These are phyloP conservation scores for Candoia aspera DNA, from an alignment of 2,113 vertebrate species.

Conservation along the genomic window DNA sequence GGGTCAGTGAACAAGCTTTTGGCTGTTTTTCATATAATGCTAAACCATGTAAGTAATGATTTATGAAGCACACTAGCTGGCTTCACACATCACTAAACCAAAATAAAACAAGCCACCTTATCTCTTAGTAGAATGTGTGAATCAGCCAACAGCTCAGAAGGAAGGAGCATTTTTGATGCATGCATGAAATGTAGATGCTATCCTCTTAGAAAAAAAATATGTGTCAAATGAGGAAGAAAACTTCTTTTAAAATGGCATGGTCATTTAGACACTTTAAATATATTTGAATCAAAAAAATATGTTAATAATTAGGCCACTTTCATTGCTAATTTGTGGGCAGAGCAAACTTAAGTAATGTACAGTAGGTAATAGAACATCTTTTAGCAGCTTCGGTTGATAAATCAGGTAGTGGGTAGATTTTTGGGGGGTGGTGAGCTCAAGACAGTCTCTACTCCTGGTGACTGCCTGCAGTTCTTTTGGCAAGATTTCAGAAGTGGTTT, in stretches of 20 bases:
- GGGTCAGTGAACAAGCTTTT: background rate
- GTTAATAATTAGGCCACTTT: too few relatives aligned
- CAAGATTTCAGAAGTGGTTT: background rate
- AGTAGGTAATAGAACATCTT: background rate
- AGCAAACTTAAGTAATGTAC: background rate
- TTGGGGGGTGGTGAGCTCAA: background rate
- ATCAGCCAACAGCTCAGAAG: background rate
- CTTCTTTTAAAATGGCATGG: too few relatives aligned
- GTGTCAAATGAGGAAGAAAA: background rate
- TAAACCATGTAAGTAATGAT: background rate
- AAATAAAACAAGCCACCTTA: background rate
- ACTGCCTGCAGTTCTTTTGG: background rate
- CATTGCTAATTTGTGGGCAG: too few relatives aligned
- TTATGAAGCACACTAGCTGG: background rate
- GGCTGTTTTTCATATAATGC: background rate
- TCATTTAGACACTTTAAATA: too few relatives aligned
- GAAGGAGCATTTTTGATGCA: background rate
- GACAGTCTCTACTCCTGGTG: background rate
- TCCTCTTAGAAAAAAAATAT: background rate
- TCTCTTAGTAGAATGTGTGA: background rate
- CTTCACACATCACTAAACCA: background rate
- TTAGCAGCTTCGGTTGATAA: background rate
- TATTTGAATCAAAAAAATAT: too few relatives aligned
- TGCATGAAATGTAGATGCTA: background rate
- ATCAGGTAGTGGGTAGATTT: background rate